Percentiles rank a stretch among this genome's conserved stretches.
phyloP scores from a whole-genome alignment of 1,140 invertebrate genomes.

The Drosophila sturtevanti region DNA sequence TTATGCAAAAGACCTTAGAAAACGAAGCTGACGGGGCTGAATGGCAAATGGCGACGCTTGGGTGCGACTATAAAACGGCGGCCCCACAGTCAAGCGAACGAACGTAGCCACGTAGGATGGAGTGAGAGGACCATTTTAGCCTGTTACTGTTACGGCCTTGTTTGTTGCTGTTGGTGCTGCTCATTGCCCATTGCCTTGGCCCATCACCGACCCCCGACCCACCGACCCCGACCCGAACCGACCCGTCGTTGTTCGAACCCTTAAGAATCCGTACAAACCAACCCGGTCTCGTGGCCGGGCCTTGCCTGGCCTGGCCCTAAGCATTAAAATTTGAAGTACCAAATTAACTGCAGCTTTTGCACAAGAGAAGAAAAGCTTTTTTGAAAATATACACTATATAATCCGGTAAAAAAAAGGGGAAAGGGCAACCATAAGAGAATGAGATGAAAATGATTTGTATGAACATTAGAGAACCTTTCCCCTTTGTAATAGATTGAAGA shows the following conservation, averaged over 20 bases:
- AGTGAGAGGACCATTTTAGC: slow-evolving; percentile 35
- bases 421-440: slow-evolving; percentile 3
- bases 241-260: slow-evolving; percentile 6
- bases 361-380: slow-evolving; percentile 42
- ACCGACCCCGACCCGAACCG: slow-evolving; percentile 17
- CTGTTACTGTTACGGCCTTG: slow-evolving; percentile 56
- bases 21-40: slow-evolving; percentile 21
- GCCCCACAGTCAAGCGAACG: slow-evolving; percentile 30
- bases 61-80: slow-evolving; percentile 72
- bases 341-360: slow-evolving; percentile 79
- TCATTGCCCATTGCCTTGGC: slow-evolving; percentile 27
- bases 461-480: neutral
- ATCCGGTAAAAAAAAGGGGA: slow-evolving; percentile 17
- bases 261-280: too few species aligned
- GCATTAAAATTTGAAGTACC: slow-evolving; percentile 80
- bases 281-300: too few species aligned
- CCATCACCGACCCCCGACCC: slow-evolving; percentile 40
- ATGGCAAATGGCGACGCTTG: slow-evolving; percentile 39
- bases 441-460: neutral
- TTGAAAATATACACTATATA: slow-evolving; percentile 60
- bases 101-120: neutral
- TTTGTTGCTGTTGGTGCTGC: slow-evolving; percentile 39
- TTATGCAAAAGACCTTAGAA: slow-evolving; percentile 71
- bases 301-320: slow-evolving; percentile 39
- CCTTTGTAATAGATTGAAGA: slow-evolving; percentile 6